These are phyloP conservation scores for Perizoma flavofasciatum DNA, from an alignment of 2,888 invertebrate genomes.

Conservation along the genomic window DNA sequence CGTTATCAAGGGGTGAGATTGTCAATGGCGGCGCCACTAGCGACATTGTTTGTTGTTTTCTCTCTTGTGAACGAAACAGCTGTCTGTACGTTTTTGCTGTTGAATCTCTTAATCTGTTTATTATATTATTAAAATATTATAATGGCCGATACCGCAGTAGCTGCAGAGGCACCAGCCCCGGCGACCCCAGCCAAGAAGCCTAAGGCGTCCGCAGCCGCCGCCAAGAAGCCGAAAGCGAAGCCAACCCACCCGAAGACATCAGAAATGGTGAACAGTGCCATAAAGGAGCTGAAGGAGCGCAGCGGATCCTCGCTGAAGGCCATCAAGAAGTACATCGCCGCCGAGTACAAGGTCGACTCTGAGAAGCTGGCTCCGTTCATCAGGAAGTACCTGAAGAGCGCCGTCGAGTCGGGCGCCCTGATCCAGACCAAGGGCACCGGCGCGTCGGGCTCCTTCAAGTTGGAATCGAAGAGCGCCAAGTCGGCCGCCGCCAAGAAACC, in stretches of 20 bases:
- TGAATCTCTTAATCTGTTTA: no score
- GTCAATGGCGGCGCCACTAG: no score
- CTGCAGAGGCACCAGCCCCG: slow-evolving; percentile 51
- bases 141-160: slow-evolving; percentile 51
- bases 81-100: no score
- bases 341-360: slow-evolving; percentile 84
- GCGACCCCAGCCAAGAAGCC: slow-evolving; percentile 54
- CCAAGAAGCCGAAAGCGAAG: slow-evolving; percentile 54
- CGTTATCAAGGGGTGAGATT: no score
- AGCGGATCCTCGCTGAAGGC: slow-evolving; percentile 83
- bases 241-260: slow-evolving; percentile 56
- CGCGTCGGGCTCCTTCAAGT: slow-evolving; percentile 57
- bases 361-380: slow-evolving; percentile 84
- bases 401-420: slow-evolving; percentile 79
- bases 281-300: slow-evolving; percentile 78
- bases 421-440: slow-evolving; percentile 83
- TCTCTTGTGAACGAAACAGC: no score
- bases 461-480: slow-evolving; percentile 22
- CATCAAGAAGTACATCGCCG: slow-evolving; percentile 86
- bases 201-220: slow-evolving; percentile 40
- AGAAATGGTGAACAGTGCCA: slow-evolving; percentile 84
- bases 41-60: no score
- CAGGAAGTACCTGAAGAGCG: slow-evolving; percentile 80
- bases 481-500: slow-evolving; percentile 39
- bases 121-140: no score